Evolutionary conservation across 2,888 invertebrate species (phyloP), one percentile per base, ranked within the genome.

Genomic region (Allacma fusca): DNA sequence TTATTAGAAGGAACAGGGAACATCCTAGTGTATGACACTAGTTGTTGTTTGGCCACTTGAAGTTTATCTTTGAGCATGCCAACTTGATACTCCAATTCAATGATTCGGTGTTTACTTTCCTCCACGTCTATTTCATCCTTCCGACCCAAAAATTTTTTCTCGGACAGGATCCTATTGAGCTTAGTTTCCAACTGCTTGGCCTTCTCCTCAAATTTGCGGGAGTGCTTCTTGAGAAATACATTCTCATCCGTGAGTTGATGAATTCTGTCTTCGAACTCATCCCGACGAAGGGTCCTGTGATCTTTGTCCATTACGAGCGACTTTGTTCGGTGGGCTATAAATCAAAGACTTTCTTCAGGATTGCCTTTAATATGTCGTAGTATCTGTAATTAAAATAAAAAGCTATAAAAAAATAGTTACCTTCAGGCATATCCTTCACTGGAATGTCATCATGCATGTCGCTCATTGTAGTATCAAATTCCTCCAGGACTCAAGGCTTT

Each of bases 181-280:
- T 83, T 83, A n/a, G 81, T 81, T 21, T 81, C 82, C 34, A 83
- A 50, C 57, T 81, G 78, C 72, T 81, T 81, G 13, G 81, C 79
- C 19, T 80, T 79, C 5, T 82, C 82, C 57, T 83, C 83, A 34
- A 80, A 81, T 50, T 80, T 81, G 23, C 77, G 69, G 1, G 81
- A 40, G 34, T 81, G 80, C 43, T 72, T 75, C 69, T 81, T 81
- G 12, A 83, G 65, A 13, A 80, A 34, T 1, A 80, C 57, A 59
- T 83, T 83, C 75, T 83, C 83, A 28, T 82, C 79, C n/a, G 71
- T 71, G 0, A 79, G 50, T 28, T 76, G 72, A 34, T 50, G 76
- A 26, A 74, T 23, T 28, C 79, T 62, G 43, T 79, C 79, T 67
- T 79, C 72, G 16, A n/a, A 24, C n/a, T 76, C 76, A 24, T 76